Percentiles rank a stretch among this genome's conserved stretches.
Evolutionary conservation across 2,797 vertebrate genomes (phyloP).

Genomic region (Chelon auratus): DNA sequence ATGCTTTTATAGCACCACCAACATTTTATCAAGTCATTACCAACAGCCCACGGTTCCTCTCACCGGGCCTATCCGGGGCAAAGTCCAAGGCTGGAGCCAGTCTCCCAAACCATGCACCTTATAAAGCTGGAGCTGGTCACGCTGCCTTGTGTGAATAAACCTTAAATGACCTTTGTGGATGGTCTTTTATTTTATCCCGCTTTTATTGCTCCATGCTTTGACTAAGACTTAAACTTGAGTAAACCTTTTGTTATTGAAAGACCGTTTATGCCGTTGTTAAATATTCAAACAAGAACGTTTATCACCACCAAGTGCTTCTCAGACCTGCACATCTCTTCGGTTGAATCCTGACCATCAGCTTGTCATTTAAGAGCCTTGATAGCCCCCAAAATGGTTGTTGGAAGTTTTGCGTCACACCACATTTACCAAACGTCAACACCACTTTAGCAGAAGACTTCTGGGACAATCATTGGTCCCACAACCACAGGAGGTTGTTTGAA

Average conservation of each 20-base stretch:
- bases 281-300: background rate
- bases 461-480: no score
- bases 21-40: slow-evolving; percentile 17
- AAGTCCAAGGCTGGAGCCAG: slow-evolving; percentile 43
- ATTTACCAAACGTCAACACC: no score
- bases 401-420: no score
- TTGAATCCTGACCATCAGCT: background rate
- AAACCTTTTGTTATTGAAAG: no score
- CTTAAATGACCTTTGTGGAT: background rate
- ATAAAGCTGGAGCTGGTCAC: background rate
- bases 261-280: no score
- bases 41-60: slow-evolving; percentile 20
- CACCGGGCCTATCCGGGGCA: slow-evolving; percentile 4
- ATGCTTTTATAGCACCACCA: slow-evolving; percentile 41
- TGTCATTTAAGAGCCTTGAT: no score
- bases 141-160: background rate
- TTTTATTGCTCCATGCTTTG: background rate
- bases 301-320: background rate
- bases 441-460: no score
- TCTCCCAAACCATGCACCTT: slow-evolving; percentile 4
- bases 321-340: slow-evolving; percentile 1
- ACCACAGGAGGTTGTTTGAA: no score
- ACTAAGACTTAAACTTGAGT: no score
- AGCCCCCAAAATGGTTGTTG: no score
- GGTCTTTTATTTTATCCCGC: background rate